Conservation (phyloP, 2,113 vertebrate species). For the Platysteira castanea region DNA sequence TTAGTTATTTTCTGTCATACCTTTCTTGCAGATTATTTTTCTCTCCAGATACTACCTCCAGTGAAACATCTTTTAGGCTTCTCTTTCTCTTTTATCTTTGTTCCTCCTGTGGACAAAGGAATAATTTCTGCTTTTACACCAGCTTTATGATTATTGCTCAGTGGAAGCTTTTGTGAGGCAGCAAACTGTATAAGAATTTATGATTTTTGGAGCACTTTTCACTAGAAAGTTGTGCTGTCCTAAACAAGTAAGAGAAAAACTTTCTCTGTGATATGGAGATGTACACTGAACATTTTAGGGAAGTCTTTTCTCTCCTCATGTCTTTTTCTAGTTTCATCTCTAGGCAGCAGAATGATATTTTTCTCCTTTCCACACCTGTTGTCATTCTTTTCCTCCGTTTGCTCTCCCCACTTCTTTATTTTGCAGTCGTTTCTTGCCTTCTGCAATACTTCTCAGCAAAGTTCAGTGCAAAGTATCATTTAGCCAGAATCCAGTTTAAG, state of each 20-base stretch:
- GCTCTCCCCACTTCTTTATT: neutral
- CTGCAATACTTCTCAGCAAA: neutral
- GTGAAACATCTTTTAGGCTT: neutral
- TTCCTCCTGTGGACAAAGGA: neutral
- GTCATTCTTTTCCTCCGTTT: neutral
- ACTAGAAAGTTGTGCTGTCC: neutral
- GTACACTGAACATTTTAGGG: neutral
- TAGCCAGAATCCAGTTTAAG: neutral
- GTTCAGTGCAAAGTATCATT: neutral
- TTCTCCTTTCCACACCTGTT: neutral
- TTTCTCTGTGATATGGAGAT: neutral
- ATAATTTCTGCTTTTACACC: neutral
- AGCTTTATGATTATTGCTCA: neutral
- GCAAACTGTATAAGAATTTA: neutral
- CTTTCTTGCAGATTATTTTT: neutral
- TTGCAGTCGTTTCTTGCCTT: neutral
- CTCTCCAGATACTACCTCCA: neutral
- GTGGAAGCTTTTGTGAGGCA: neutral
- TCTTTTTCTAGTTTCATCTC: neutral
- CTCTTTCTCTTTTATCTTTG: neutral
- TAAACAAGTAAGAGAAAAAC: neutral
- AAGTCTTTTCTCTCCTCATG: neutral
- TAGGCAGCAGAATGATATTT: neutral
- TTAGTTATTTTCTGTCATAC: neutral
- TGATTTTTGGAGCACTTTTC: neutral